Evolutionary conservation across 2,888 invertebrate genomes (phyloP).

Genomic region (Dolichopus griseipennis): DNA sequence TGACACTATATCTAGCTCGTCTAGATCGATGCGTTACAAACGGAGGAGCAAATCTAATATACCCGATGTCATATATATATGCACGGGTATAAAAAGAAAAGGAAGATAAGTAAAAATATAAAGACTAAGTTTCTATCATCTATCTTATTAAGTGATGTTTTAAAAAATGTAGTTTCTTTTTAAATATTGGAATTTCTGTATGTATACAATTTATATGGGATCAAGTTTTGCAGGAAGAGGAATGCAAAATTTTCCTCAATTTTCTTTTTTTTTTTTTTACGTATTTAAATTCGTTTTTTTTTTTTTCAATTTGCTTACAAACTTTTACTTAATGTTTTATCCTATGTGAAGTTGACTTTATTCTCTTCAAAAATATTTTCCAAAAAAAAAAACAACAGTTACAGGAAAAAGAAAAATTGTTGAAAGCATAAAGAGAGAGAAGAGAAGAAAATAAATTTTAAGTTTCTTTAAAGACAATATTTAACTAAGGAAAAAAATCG

Average conservation of each 20-base stretch:
- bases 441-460: neutral
- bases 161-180: neutral
- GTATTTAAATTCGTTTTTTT: neutral
- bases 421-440: neutral
- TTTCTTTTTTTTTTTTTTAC: neutral
- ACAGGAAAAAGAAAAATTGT: too few relatives aligned
- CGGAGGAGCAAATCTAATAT: too few relatives aligned
- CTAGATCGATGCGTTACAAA: too few relatives aligned
- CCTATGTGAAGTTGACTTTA: neutral
- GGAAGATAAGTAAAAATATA: too few relatives aligned
- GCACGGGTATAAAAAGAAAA: too few relatives aligned
- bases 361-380: neutral
- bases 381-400: neutral
- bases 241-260: too few relatives aligned
- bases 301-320: neutral
- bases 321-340: neutral
- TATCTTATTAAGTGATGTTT: conserved; percentile 4
- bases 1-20: too few relatives aligned
- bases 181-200: neutral
- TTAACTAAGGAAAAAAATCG: too few relatives aligned
- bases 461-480: too few relatives aligned
- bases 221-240: too few relatives aligned
- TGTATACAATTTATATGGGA: too few relatives aligned
- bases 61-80: too few relatives aligned
- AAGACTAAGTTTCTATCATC: neutral